Percentiles rank a stretch among this genome's conserved stretches.
These are phyloP conservation scores for Drosophila buzzatii DNA, from an alignment of 2,888 invertebrate species.

Conservation along the genomic window DNA sequence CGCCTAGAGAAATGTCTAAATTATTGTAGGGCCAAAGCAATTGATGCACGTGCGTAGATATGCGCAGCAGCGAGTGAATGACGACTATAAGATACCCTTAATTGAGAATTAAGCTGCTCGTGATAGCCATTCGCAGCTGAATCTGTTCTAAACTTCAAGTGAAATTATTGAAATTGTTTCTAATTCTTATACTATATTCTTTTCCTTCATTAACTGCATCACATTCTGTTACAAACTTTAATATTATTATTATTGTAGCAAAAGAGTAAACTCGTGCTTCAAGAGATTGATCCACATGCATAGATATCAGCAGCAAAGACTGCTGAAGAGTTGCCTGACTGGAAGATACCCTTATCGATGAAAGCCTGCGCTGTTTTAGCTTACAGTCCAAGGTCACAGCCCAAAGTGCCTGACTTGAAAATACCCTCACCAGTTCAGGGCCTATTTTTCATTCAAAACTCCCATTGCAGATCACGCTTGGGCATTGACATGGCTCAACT, in stretches of 20 bases:
- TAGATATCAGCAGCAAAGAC: neutral
- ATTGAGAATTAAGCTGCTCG: no score
- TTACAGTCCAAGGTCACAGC: neutral
- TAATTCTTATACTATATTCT: no score
- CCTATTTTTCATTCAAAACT: no score
- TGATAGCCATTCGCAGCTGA: no score
- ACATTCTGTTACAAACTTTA: no score
- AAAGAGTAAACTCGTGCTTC: neutral
- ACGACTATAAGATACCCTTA: neutral
- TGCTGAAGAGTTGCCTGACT: neutral
- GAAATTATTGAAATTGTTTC: no score
- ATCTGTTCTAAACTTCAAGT: no score
- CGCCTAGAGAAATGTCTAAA: neutral
- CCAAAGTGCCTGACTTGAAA: no score
- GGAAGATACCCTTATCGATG: neutral
- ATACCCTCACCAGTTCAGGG: no score
- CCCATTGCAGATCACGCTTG: slow-evolving; percentile 15
- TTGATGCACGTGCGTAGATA: neutral
- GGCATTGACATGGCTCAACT: slow-evolving; percentile 44
- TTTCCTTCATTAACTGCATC: no score
- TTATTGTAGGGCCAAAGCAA: neutral
- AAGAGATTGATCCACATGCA: neutral
- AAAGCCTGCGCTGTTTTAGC: neutral
- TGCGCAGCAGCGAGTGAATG: neutral
- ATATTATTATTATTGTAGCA: neutral